A percentile compares a stretch with the other conserved stretches of the same genome.
phyloP scores from a whole-genome alignment of 2,113 vertebrate species.

The Onychostruthus taczanowskii region DNA sequence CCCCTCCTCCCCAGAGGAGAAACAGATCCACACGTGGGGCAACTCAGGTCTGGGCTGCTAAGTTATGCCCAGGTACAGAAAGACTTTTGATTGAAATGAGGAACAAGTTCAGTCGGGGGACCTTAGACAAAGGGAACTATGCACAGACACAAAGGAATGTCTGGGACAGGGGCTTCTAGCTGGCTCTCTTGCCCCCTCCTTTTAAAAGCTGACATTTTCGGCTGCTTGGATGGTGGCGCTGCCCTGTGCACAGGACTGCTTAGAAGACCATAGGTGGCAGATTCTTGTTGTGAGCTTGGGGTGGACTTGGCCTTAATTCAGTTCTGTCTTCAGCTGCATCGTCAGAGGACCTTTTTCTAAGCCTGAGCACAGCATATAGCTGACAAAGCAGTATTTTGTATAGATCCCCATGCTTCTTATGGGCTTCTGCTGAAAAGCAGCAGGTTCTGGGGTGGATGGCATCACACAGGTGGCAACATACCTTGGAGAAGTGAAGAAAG shows the following conservation, averaged over 20 bases:
- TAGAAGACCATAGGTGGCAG: neutral
- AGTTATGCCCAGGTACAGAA: neutral
- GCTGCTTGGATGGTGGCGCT: neutral
- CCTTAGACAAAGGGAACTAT: conserved; percentile 10
- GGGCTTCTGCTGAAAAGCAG: neutral
- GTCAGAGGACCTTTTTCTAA: neutral
- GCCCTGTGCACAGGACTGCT: neutral
- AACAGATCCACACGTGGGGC: neutral
- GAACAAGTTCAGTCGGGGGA: neutral
- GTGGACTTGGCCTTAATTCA: neutral
- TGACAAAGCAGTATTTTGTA: neutral
- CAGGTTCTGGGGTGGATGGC: neutral
- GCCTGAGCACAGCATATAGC: neutral
- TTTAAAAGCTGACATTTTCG: neutral
- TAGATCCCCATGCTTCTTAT: neutral
- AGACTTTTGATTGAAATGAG: neutral
- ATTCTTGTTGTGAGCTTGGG: neutral
- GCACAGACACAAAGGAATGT: neutral
- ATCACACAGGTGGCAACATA: neutral
- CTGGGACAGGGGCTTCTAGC: neutral
- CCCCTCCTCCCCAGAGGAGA: neutral
- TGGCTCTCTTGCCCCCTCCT: neutral
- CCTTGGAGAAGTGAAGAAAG: neutral
- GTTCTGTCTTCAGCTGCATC: neutral
- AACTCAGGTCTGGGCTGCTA: neutral